These are phyloP conservation scores for Dinothrombium tinctorium DNA, from an alignment of 1,140 invertebrate genomes.

Conservation along the genomic window DNA sequence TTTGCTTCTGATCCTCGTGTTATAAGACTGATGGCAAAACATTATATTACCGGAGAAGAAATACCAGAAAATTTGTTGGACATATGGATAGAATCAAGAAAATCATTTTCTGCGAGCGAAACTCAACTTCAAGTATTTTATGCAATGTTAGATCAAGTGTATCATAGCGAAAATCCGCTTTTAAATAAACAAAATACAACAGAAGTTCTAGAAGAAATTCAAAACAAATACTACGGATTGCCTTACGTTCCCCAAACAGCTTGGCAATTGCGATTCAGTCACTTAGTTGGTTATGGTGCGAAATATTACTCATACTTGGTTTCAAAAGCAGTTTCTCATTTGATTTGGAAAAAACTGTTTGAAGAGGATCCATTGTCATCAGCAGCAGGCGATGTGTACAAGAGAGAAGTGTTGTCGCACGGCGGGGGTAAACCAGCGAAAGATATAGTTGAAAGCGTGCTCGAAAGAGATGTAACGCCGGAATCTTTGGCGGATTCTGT, in stretches of 20 bases:
- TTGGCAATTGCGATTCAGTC: slow-evolving; percentile 86
- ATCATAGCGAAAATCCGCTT: slow-evolving; percentile 39
- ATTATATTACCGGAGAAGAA: slow-evolving; percentile 64
- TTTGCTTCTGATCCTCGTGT: slow-evolving; percentile 75
- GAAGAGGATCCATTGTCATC: slow-evolving; percentile 52
- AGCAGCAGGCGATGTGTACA: slow-evolving; percentile 44
- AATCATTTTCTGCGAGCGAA: slow-evolving; percentile 64
- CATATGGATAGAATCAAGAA: slow-evolving; percentile 54
- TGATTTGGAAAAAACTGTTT: slow-evolving; percentile 79
- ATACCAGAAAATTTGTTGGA: slow-evolving; percentile 50
- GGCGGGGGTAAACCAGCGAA: slow-evolving; percentile 64
- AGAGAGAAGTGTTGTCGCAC: slow-evolving; percentile 47
- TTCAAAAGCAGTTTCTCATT: slow-evolving; percentile 70
- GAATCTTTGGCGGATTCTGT: slow-evolving; percentile 7
- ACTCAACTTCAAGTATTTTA: slow-evolving; percentile 75
- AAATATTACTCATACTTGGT: slow-evolving; percentile 96
- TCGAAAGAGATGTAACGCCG: slow-evolving; percentile 7
- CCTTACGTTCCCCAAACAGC: slow-evolving; percentile 71
- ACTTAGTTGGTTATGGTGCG: slow-evolving; percentile 88
- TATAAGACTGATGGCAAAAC: slow-evolving; percentile 58
- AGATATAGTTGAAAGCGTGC: slow-evolving; percentile 31
- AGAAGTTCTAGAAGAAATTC: slow-evolving; percentile 50
- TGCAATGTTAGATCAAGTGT: slow-evolving; percentile 63
- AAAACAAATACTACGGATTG: slow-evolving; percentile 56
- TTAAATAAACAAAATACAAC: slow-evolving; percentile 27